Base-by-base conservation (phyloP, 2,113 vertebrate genomes). In the Myotis davidii region DNA sequence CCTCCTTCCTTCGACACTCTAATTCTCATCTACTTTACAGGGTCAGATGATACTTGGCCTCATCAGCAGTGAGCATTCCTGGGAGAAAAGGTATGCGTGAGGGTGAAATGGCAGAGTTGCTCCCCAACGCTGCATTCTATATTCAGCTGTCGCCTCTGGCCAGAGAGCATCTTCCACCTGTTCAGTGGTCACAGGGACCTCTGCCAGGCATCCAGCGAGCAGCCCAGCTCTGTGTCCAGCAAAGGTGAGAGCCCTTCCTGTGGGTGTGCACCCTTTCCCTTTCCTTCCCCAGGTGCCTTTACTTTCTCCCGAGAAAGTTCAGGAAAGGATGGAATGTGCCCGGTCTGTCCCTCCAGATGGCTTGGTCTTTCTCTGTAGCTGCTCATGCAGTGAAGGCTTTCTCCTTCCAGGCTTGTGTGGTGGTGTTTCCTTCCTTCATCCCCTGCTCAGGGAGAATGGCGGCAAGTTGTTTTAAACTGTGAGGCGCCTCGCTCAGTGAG, bases 161-260 rank as follows among this genome's bases (percentile, higher is more conserved):
- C 65, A n/a, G 45, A 16, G 88, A 59, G 48, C 54, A 32, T 16
- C 37, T 48, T 37, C 69, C 29, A 3, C 29, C 69, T 16, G 39
- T 39, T 69, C 27, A 1, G 29, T 1, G 2, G 6, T 13, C 34
- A 17, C 14, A 5, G 59, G 61, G 48, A 4, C 9, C 10, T 37
- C 27, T 50, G 82, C 45, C 54, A 25, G 0, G 21, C 16, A 18
- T 1, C 4, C 52, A 11, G 23, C 1, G 0, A 29, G 48, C 29
- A 32, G n/a, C 16, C 1, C 6, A 6, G 37, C 18, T n/a, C 25
- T 23, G 9, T 14, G 54, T 34, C 72, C 37, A 21, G 65, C 20
- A 2, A 32, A 78, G 18, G 11, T 4, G 2, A 50, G 56, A 34
- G 23, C 18, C 10, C 42, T 81, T 92, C 74, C 67, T 29, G 37